phyloP scores from a whole-genome alignment of 2,888 invertebrate genomes.

The Philereme vetulata region DNA sequence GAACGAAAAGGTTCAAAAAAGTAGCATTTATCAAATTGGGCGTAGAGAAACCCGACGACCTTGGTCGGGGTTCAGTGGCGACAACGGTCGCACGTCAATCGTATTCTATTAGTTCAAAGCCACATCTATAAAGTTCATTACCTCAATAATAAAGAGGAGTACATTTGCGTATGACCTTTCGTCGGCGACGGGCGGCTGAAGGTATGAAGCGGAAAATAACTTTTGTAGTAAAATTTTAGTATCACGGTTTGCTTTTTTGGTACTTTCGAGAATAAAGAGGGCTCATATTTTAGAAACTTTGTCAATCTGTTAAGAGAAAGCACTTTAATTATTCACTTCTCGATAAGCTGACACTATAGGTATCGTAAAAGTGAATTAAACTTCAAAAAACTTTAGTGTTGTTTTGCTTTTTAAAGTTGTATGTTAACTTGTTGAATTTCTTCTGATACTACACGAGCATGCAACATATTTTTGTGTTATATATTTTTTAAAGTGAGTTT shows the following conservation, averaged over 20 bases:
- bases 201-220: conserved; percentile 7
- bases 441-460: too few species aligned
- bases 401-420: too few species aligned
- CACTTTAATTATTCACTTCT: too few species aligned
- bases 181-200: conserved; percentile 33
- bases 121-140: conserved; percentile 77
- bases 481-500: background rate
- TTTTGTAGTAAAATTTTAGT: conserved; percentile 1
- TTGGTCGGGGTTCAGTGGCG: conserved; percentile 55
- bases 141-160: conserved; percentile 61
- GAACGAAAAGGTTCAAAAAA: conserved; percentile 22
- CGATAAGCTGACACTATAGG: too few species aligned
- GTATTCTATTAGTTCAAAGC: conserved; percentile 77
- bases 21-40: conserved; percentile 36
- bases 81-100: conserved; percentile 74
- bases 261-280: background rate
- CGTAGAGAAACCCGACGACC: conserved; percentile 57
- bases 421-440: too few species aligned
- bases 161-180: conserved; percentile 52
- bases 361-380: too few species aligned
- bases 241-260: background rate
- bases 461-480: too few species aligned
- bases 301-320: background rate
- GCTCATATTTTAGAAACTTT: background rate
- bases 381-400: too few species aligned